Evolutionary conservation across 2,888 invertebrate species (phyloP).

Genomic region (Tridacna crocea): DNA sequence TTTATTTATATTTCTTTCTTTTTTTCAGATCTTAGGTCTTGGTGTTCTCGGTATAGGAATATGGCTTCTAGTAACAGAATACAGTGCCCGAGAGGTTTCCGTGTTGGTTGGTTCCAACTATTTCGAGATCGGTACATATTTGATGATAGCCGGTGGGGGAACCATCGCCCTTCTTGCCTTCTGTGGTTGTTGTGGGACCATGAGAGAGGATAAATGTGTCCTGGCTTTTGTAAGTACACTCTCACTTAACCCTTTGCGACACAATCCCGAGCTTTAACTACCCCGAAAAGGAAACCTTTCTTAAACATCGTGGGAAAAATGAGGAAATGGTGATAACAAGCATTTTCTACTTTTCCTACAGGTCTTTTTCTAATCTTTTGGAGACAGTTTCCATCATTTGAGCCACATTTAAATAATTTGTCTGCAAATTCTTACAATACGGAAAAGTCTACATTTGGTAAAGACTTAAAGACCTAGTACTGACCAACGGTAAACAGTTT

Average conservation of each 20-base stretch:
- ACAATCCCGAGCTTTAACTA: not conserved
- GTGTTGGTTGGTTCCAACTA: slow-evolving; percentile 75
- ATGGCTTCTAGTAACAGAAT: slow-evolving; percentile 80
- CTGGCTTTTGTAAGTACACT: slow-evolving; percentile 78
- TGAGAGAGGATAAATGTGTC: slow-evolving; percentile 80
- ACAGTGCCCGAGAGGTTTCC: slow-evolving; percentile 79
- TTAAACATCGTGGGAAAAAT: not conserved
- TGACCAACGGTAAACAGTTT: too few species aligned
- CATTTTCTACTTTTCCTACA: too few species aligned
- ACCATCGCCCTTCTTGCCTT: slow-evolving; percentile 78
- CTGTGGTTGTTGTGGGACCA: slow-evolving; percentile 81
- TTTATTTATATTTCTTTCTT: not conserved
- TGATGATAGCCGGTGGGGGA: slow-evolving; percentile 79
- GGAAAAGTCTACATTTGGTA: too few species aligned
- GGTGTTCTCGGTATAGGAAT: slow-evolving; percentile 77
- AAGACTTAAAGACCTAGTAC: too few species aligned
- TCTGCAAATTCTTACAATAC: too few species aligned
- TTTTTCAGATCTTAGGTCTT: slow-evolving; percentile 76
- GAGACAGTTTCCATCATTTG: too few species aligned
- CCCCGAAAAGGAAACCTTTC: slow-evolving; percentile 4
- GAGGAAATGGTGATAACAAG: too few species aligned
- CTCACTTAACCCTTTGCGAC: not conserved
- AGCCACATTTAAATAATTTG: too few species aligned
- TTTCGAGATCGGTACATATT: slow-evolving; percentile 79
- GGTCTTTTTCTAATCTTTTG: too few species aligned